Percentiles rank a stretch among this genome's conserved stretches.
These are phyloP conservation scores for Climacteris rufus DNA, from an alignment of 2,113 vertebrate genomes.

Conservation along the genomic window DNA sequence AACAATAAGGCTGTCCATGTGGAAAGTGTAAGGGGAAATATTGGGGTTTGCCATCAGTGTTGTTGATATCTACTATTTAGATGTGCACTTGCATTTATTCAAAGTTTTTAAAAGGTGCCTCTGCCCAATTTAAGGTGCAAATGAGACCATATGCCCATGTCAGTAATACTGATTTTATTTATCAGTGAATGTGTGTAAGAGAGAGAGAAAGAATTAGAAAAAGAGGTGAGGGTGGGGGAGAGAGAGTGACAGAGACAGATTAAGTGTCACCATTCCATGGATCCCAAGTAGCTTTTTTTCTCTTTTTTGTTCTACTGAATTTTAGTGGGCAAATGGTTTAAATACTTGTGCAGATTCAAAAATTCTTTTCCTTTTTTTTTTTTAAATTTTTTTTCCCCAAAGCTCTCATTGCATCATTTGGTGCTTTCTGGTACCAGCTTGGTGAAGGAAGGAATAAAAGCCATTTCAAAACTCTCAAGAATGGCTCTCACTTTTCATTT, in stretches of 20 bases:
- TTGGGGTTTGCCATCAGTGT: background rate
- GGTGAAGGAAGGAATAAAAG: background rate
- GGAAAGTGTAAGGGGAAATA: background rate
- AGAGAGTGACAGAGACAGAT: background rate
- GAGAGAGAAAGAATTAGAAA: background rate
- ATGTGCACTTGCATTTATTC: rapidly evolving
- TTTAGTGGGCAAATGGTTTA: background rate
- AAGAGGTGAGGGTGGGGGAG: background rate
- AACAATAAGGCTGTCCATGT: background rate
- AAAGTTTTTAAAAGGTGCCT: background rate
- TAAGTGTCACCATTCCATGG: background rate
- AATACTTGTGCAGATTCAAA: background rate
- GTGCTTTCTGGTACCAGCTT: background rate
- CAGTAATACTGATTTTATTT: background rate
- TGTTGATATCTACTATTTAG: background rate
- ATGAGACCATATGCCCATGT: background rate
- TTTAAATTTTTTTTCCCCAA: background rate
- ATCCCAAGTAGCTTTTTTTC: background rate
- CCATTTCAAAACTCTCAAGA: background rate
- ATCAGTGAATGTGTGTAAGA: background rate
- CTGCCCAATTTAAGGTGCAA: background rate
- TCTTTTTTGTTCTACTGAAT: background rate
- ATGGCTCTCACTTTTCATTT: background rate
- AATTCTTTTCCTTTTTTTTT: background rate
- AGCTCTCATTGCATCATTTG: background rate